Conservation (phyloP, 2,797 vertebrate species). For the Hemitrygon akajei region DNA sequence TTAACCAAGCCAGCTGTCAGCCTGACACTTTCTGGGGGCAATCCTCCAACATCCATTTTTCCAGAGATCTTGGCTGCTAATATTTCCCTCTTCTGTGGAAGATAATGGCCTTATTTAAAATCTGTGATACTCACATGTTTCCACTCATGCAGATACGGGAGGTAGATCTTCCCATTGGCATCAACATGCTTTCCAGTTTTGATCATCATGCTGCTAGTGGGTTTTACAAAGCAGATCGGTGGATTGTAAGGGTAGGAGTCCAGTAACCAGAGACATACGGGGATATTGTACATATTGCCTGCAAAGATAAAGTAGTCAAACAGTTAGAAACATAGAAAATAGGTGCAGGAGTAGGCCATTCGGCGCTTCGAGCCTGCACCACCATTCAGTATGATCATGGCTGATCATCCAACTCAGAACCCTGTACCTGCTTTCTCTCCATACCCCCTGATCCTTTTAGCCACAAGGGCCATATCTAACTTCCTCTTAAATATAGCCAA, state of each 20-base stretch:
- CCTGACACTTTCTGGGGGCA: too few relatives aligned
- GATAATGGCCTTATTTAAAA: not conserved
- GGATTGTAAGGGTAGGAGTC: conserved; percentile 97
- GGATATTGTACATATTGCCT: conserved; percentile 96
- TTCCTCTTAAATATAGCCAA: too few relatives aligned
- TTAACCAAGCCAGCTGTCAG: too few relatives aligned
- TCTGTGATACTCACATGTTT: conserved; percentile 77
- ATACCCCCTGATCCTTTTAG: too few relatives aligned
- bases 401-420: too few relatives aligned
- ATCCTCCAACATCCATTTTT: not conserved
- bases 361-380: too few relatives aligned
- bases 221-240: conserved; percentile 98
- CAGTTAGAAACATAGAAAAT: too few relatives aligned
- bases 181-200: conserved; percentile 97
- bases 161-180: conserved; percentile 95
- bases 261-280: conserved; percentile 91
- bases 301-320: not conserved
- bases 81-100: not conserved
- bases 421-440: too few relatives aligned
- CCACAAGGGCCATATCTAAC: too few relatives aligned
- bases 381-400: too few relatives aligned
- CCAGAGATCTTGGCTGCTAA: not conserved
- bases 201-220: conserved; percentile 97
- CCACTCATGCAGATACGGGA: conserved; percentile 97
- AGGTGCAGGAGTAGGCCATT: too few relatives aligned